Percentiles rank a stretch among this genome's conserved stretches.
These are phyloP conservation scores for Xiphophorus hellerii DNA, from an alignment of 2,113 vertebrate species.

Conservation along the genomic window DNA sequence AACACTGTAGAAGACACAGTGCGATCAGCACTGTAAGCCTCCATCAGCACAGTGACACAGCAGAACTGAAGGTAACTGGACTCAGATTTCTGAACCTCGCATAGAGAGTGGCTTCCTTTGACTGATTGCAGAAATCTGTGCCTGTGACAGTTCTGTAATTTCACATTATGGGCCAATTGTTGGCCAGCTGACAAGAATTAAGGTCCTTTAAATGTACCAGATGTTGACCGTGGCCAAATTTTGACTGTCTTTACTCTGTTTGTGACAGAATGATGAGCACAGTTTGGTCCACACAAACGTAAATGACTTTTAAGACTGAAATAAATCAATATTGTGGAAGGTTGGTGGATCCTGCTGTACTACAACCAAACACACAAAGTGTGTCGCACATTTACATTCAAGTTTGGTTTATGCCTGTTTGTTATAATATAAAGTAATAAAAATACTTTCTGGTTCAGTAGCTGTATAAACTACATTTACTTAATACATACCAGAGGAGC, in stretches of 20 bases:
- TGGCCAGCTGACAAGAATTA: not conserved
- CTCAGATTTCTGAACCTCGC: not conserved
- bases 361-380: too few species aligned
- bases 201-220: slow-evolving; percentile 1
- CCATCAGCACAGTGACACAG: slow-evolving; percentile 27
- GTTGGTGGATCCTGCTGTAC: too few species aligned
- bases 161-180: slow-evolving; percentile 4
- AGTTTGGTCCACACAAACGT: not conserved
- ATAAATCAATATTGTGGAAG: too few species aligned
- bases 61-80: slow-evolving; percentile 22
- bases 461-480: too few species aligned
- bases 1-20: too few species aligned
- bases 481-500: too few species aligned
- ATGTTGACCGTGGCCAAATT: not conserved
- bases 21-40: slow-evolving; percentile 16
- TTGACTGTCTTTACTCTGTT: not conserved
- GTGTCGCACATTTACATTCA: too few species aligned
- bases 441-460: too few species aligned
- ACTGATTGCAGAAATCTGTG: slow-evolving; percentile 18
- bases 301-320: too few species aligned
- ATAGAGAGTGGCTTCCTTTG: slow-evolving; percentile 8
- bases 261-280: not conserved
- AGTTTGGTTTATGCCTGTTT: not conserved
- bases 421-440: too few species aligned
- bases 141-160: slow-evolving; percentile 30